Evolutionary conservation across 1,140 invertebrate genomes (phyloP).

Genomic region (Bombus ignitus): DNA sequence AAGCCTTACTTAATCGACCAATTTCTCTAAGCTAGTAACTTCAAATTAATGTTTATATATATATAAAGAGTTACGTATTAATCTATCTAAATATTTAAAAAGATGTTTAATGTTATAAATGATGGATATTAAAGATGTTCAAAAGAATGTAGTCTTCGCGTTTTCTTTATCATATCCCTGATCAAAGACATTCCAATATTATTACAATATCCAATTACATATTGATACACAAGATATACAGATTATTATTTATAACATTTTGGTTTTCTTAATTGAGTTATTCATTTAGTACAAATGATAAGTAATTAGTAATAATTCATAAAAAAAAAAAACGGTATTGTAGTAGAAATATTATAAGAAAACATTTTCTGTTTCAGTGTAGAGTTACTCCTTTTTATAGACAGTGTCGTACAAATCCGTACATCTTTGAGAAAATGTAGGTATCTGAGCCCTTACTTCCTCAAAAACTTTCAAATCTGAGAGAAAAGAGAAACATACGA

Average conservation of each 20-base stretch:
- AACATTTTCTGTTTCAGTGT: neutral
- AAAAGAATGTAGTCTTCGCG: neutral
- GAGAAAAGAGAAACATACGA: constrained; percentile 58
- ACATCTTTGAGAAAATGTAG: constrained; percentile 89
- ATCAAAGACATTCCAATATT: neutral
- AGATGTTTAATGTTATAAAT: constrained; percentile 26
- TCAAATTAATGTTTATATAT: constrained; percentile 71
- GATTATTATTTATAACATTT: neutral
- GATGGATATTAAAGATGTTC: constrained; percentile 57
- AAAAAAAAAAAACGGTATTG: neutral
- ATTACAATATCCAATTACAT: neutral
- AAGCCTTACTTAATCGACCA: constrained; percentile 64
- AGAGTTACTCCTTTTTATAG: constrained; percentile 62
- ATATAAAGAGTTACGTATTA: constrained; percentile 16
- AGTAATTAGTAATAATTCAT: no score
- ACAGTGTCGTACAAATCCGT: constrained; percentile 91
- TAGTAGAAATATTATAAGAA: neutral
- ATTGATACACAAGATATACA: neutral
- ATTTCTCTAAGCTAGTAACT: constrained; percentile 72
- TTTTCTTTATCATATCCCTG: neutral
- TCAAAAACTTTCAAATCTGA: constrained; percentile 89
- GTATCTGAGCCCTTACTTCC: constrained; percentile 91
- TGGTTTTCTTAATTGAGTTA: neutral
- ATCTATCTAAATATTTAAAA: constrained; percentile 56
- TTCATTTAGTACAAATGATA: neutral